These are phyloP conservation scores for Diplogasteroides magnus DNA, from an alignment of 1,140 invertebrate genomes.

Conservation along the genomic window DNA sequence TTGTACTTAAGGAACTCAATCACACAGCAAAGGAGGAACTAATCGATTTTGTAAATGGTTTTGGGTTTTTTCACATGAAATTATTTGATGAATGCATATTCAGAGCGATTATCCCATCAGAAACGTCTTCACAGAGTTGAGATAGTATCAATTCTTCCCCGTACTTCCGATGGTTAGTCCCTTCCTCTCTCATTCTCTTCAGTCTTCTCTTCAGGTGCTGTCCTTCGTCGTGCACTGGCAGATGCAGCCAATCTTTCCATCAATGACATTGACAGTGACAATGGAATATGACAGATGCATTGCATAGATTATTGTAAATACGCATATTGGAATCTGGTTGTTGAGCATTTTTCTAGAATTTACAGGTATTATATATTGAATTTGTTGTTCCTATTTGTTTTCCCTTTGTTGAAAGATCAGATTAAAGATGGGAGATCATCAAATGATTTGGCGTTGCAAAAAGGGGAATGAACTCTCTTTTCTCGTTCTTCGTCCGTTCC, in stretches of 20 bases:
- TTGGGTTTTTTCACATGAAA: not conserved
- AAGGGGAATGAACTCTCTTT: too few relatives aligned
- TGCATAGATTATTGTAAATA: too few relatives aligned
- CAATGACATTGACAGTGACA: not conserved
- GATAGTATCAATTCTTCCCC: constrained; percentile 13
- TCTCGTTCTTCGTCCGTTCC: too few relatives aligned
- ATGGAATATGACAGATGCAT: too few relatives aligned
- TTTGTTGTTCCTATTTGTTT: too few relatives aligned
- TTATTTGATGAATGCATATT: not conserved
- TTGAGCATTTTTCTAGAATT: too few relatives aligned
- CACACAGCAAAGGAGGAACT: constrained; percentile 5
- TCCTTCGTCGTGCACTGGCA: constrained; percentile 12
- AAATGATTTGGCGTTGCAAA: too few relatives aligned
- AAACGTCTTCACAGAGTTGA: not conserved
- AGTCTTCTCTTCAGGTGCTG: constrained; percentile 7
- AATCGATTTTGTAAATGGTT: constrained; percentile 14
- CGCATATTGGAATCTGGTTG: too few relatives aligned
- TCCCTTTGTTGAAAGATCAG: too few relatives aligned
- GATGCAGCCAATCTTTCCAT: constrained; percentile 14
- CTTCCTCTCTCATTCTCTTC: constrained; percentile 8
- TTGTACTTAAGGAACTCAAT: constrained; percentile 1
- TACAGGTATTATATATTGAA: too few relatives aligned
- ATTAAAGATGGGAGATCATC: too few relatives aligned
- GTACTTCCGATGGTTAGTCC: too few relatives aligned
- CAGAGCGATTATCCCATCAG: not conserved